Evolutionary conservation across 2,888 invertebrate genomes (phyloP).

Genomic region (Ctenicera cuprea): DNA sequence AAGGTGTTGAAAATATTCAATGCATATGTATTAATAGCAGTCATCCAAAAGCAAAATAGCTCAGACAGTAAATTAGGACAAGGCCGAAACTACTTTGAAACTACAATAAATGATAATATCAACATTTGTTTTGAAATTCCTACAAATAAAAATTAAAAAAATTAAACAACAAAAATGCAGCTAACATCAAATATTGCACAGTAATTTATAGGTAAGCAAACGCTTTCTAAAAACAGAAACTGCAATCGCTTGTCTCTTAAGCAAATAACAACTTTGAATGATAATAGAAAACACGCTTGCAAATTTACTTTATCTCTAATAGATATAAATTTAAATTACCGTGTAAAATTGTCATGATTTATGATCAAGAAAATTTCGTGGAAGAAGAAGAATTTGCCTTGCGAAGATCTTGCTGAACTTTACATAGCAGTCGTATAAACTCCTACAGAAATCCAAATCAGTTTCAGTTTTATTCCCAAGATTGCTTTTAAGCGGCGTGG

Average conservation of each 20-base stretch:
- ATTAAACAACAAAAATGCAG: background rate
- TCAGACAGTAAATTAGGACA: constrained; percentile 11
- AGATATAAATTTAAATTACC: background rate
- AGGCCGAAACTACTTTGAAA: background rate
- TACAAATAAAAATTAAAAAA: no score
- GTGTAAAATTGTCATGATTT: no score
- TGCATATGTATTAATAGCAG: constrained; percentile 18
- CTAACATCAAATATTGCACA: constrained; percentile 11
- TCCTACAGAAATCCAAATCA: constrained; percentile 26
- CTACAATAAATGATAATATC: background rate
- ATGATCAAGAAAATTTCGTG: background rate
- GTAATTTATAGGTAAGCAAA: background rate
- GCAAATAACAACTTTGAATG: background rate
- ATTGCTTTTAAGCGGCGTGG: constrained; percentile 2
- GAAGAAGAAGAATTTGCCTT: background rate
- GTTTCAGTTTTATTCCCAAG: constrained; percentile 27
- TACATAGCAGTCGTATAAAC: constrained; percentile 13
- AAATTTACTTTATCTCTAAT: background rate
- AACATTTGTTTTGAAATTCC: constrained; percentile 11
- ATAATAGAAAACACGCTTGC: background rate
- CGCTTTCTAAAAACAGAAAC: constrained; percentile 8
- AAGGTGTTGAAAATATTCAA: background rate
- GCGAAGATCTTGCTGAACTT: constrained; percentile 3
- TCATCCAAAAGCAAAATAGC: constrained; percentile 6
- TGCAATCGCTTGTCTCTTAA: background rate